Conservation (phyloP, 2,113 vertebrate species). For the Albula goreensis region DNA sequence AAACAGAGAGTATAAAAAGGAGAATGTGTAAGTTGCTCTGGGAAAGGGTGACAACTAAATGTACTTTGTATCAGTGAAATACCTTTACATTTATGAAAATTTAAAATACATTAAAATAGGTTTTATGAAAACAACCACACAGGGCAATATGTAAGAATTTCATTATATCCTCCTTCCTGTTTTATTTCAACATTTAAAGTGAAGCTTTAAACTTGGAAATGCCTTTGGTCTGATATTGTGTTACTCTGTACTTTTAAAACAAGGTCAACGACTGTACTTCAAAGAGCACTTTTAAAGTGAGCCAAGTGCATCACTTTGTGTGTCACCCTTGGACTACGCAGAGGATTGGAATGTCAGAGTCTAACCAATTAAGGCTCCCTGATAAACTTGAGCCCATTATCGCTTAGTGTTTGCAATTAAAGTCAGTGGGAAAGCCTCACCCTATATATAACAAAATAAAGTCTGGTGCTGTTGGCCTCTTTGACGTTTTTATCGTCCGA, state of each 20-base stretch:
- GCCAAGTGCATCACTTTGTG: not conserved
- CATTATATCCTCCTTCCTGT: not conserved
- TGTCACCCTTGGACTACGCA: not conserved
- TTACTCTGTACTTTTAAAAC: not conserved
- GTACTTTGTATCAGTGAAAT: not conserved
- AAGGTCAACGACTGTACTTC: not conserved
- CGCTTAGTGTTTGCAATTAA: not conserved
- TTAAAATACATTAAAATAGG: no score
- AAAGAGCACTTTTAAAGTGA: not conserved
- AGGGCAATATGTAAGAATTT: no score
- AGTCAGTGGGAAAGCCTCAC: not conserved
- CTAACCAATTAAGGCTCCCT: not conserved
- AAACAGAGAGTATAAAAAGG: no score
- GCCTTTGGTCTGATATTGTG: not conserved
- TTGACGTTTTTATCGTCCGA: conserved; percentile 40
- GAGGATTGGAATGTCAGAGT: not conserved
- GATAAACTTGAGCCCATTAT: not conserved
- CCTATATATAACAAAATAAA: not conserved
- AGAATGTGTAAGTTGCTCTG: no score
- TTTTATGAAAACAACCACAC: no score
- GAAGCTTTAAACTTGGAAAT: not conserved
- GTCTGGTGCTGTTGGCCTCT: not conserved
- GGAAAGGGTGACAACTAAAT: no score
- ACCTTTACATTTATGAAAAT: no score
- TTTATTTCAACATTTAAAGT: not conserved